These are phyloP conservation scores for Ariopsis seemanni DNA, from an alignment of 2,113 vertebrate genomes.

Conservation along the genomic window DNA sequence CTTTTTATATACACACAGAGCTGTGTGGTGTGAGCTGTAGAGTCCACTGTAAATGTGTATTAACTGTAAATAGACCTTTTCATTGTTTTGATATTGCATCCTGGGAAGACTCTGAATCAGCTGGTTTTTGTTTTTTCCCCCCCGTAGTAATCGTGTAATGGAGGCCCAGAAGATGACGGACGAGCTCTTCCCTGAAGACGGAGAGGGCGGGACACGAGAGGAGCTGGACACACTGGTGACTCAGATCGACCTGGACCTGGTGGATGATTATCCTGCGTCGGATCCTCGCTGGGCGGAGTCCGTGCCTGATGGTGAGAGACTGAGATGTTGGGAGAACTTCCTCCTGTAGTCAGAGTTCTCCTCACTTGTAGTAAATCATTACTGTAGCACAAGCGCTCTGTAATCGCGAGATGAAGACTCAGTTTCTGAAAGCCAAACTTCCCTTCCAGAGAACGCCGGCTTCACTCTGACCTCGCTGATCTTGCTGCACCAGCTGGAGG, in stretches of 20 bases:
- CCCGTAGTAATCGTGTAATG: slow-evolving; percentile 81
- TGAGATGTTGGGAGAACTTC: neutral
- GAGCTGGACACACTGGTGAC: slow-evolving; percentile 83
- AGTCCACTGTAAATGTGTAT: too few relatives aligned
- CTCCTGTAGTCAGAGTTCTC: neutral
- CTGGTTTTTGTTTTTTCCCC: neutral
- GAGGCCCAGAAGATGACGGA: slow-evolving; percentile 82
- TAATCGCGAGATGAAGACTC: neutral
- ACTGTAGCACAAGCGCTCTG: neutral
- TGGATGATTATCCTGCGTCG: slow-evolving; percentile 95
- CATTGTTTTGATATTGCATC: neutral
- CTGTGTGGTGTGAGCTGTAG: too few relatives aligned
- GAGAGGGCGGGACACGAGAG: slow-evolving; percentile 65
- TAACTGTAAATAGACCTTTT: neutral
- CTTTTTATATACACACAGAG: neutral
- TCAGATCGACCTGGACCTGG: slow-evolving; percentile 86
- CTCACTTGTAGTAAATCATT: neutral
- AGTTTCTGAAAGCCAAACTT: too few relatives aligned
- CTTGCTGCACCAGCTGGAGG: slow-evolving; percentile 94
- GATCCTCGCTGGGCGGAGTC: slow-evolving; percentile 98
- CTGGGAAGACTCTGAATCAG: neutral
- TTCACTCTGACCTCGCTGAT: slow-evolving; percentile 92
- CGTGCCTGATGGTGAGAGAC: slow-evolving; percentile 84
- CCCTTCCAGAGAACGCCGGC: slow-evolving; percentile 80
- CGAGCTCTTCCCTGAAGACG: slow-evolving; percentile 78